Evolutionary conservation across 1,140 invertebrate species (phyloP).

Genomic region (Eubasilissa regina): DNA sequence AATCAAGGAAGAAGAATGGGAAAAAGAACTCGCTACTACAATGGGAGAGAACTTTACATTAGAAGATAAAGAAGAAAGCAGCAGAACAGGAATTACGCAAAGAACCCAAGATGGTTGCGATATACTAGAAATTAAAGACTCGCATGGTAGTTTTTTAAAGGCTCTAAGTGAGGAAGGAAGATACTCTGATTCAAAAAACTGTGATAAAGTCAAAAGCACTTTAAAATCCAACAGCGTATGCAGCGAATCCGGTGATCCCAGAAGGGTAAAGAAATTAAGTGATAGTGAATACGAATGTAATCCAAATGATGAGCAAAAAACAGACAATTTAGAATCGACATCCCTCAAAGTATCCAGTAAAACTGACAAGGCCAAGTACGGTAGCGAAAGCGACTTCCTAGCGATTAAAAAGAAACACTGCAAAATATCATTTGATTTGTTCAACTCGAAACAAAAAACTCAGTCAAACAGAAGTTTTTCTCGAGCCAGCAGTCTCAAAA

Average conservation of each 20-base stretch:
- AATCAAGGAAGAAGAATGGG: slow-evolving; percentile 80
- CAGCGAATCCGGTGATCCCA: slow-evolving; percentile 10
- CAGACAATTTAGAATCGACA: slow-evolving; percentile 29
- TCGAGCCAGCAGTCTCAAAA: slow-evolving; percentile 53
- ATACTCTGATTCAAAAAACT: slow-evolving; percentile 20
- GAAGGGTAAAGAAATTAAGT: slow-evolving; percentile 9
- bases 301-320: not conserved
- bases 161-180: slow-evolving; percentile 41
- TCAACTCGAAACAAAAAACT: slow-evolving; percentile 53
- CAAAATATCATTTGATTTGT: slow-evolving; percentile 54
- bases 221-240: slow-evolving; percentile 9
- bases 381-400: slow-evolving; percentile 56
- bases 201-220: not conserved
- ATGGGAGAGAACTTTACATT: slow-evolving; percentile 68
- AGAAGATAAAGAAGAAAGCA: slow-evolving; percentile 26
- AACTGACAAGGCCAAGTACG: slow-evolving; percentile 50
- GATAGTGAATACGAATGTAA: slow-evolving; percentile 19
- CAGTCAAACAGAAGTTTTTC: slow-evolving; percentile 44
- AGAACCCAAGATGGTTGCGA: slow-evolving; percentile 58
- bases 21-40: slow-evolving; percentile 78
- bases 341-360: slow-evolving; percentile 26
- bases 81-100: not conserved
- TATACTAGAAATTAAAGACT: slow-evolving; percentile 49
- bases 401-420: slow-evolving; percentile 54
- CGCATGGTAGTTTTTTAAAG: slow-evolving; percentile 46